Evolutionary conservation across 2,113 vertebrate genomes (phyloP).

Genomic region (Sceloporus undulatus): DNA sequence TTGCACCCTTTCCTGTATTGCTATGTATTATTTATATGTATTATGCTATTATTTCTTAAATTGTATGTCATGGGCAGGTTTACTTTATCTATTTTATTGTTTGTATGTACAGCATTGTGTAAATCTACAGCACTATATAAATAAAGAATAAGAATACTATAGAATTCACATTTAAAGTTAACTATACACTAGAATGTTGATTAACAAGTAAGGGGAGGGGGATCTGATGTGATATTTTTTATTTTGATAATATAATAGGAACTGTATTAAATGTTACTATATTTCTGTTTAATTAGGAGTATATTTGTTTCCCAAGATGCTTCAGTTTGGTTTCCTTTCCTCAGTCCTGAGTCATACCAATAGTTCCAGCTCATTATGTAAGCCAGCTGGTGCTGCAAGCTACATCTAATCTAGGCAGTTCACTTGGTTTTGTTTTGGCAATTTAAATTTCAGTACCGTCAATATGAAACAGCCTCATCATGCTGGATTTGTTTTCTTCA

Average conservation of each 20-base stretch:
- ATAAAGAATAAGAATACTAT: background rate
- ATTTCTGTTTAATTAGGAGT: constrained; percentile 15
- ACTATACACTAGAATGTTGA: background rate
- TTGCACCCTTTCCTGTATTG: too few relatives aligned
- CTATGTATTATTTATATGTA: too few relatives aligned
- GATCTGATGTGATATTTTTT: background rate
- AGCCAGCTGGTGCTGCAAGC: constrained; percentile 20
- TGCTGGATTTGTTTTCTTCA: background rate
- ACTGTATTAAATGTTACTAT: constrained; percentile 10
- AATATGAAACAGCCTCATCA: constrained; percentile 14
- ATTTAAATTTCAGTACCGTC: constrained; percentile 18
- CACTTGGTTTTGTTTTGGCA: constrained; percentile 29
- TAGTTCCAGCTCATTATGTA: constrained; percentile 21
- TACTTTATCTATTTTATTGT: too few relatives aligned
- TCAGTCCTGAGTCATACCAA: constrained; percentile 14
- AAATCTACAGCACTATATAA: too few relatives aligned
- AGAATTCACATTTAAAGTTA: background rate
- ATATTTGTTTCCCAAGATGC: constrained; percentile 7
- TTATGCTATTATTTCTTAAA: too few relatives aligned
- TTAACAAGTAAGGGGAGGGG: background rate
- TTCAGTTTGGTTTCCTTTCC: constrained; percentile 25
- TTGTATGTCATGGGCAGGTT: too few relatives aligned
- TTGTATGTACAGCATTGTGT: too few relatives aligned
- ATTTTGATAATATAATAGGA: constrained; percentile 4
- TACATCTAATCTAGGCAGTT: constrained; percentile 26